These are phyloP conservation scores for Gallirallus australis DNA, from an alignment of 2,797 vertebrate genomes.

Conservation along the genomic window DNA sequence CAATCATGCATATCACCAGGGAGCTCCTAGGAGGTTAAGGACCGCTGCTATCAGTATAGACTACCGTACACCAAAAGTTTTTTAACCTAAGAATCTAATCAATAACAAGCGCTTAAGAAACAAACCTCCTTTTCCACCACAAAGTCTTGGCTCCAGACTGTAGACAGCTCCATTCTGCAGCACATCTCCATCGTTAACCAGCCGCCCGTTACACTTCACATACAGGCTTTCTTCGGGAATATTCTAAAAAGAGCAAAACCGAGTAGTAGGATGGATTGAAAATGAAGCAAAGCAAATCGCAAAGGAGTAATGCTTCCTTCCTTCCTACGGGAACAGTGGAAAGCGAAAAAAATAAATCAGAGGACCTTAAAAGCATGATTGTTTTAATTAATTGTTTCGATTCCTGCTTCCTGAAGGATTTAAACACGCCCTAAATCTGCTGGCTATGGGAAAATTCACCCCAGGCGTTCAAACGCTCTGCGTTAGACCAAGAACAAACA, in stretches of 20 bases:
- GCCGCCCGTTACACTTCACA: conserved; percentile 82
- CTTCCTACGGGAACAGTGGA: rapidly evolving
- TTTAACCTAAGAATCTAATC: not conserved
- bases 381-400: not conserved
- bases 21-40: not conserved
- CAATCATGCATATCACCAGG: not conserved
- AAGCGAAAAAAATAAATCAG: not conserved
- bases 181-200: conserved; percentile 45
- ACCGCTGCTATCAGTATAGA: not conserved
- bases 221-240: conserved; percentile 82
- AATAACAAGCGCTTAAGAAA: not conserved
- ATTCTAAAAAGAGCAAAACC: conserved; percentile 65
- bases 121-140: conserved; percentile 95
- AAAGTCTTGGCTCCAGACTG: conserved; percentile 88
- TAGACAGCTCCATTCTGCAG: conserved; percentile 86
- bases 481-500: no score
- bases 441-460: rapidly evolving
- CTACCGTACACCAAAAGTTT: rapidly evolving
- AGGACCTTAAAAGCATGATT: not conserved
- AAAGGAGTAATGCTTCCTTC: not conserved
- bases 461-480: not conserved
- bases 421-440: not conserved
- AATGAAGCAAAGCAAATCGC: not conserved
- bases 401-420: not conserved
- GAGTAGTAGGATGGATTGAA: not conserved